Evolutionary conservation across 2,797 vertebrate genomes (phyloP).

Genomic region (Hoplostethus mediterraneus): DNA sequence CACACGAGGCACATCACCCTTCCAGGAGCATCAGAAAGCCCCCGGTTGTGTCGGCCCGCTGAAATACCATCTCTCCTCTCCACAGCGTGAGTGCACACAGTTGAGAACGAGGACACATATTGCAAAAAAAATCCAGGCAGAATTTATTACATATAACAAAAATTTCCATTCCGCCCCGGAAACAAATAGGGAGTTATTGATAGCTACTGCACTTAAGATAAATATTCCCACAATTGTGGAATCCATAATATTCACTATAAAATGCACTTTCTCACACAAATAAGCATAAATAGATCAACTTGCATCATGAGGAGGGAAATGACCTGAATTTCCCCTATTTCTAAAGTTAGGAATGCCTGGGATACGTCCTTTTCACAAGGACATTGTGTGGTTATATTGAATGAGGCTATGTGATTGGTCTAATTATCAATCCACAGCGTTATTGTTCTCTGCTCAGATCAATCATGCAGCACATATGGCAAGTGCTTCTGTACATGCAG

Average conservation of each 20-base stretch:
- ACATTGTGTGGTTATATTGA: conserved; percentile 60
- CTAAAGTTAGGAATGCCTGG: conserved; percentile 68
- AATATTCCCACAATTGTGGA: conserved; percentile 79
- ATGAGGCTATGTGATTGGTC: conserved; percentile 49
- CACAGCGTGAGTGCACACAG: conserved; percentile 31
- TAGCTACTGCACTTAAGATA: conserved; percentile 64
- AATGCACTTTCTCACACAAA: conserved; percentile 67
- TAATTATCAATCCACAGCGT: conserved; percentile 74
- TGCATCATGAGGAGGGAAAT: conserved; percentile 41
- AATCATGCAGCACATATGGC: conserved; percentile 61
- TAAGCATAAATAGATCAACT: conserved; percentile 58
- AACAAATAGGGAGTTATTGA: conserved; percentile 60
- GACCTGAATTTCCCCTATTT: conserved; percentile 55
- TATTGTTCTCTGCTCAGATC: conserved; percentile 64
- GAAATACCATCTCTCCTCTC: conserved; percentile 49
- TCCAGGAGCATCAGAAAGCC: conserved; percentile 56
- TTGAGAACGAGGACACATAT: conserved; percentile 55
- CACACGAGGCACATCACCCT: conserved; percentile 69
- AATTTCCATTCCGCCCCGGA: conserved; percentile 60
- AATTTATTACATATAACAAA: conserved; percentile 60
- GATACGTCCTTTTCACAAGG: conserved; percentile 64
- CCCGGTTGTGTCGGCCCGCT: conserved; percentile 35
- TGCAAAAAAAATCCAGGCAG: conserved; percentile 48
- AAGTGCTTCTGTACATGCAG: conserved; percentile 55
- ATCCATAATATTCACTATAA: conserved; percentile 35